These are phyloP conservation scores for Rhabdophis nuchalis DNA, from an alignment of 2,797 vertebrate genomes.

Conservation along the genomic window DNA sequence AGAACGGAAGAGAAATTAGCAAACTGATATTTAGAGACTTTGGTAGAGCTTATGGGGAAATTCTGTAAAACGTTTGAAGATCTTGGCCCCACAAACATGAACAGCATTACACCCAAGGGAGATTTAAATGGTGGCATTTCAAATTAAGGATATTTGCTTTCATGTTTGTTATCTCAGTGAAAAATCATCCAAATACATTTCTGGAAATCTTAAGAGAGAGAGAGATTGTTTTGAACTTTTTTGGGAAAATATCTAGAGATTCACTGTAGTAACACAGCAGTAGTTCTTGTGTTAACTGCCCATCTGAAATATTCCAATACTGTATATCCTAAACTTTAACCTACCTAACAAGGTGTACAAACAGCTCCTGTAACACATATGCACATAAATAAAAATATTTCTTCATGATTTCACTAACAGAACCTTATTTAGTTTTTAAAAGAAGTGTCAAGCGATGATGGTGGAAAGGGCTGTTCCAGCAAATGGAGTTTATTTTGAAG, in stretches of 20 bases:
- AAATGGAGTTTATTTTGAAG: conserved; percentile 75
- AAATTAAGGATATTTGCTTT: conserved; percentile 8
- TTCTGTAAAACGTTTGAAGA: background rate
- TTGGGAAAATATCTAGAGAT: conserved; percentile 50
- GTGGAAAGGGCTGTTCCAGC: conserved; percentile 69
- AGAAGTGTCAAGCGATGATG: conserved; percentile 65
- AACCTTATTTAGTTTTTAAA: conserved; percentile 69
- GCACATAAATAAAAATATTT: conserved; percentile 6
- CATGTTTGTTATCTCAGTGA: background rate
- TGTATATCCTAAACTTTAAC: conserved; percentile 24
- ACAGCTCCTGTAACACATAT: conserved; percentile 48
- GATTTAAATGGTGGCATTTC: background rate
- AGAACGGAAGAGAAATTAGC: background rate
- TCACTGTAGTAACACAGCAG: conserved; percentile 47
- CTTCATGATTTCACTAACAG: conserved; percentile 67
- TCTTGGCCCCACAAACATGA: background rate
- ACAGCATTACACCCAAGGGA: background rate
- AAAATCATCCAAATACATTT: background rate
- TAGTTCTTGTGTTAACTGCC: conserved; percentile 43
- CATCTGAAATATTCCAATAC: conserved; percentile 58
- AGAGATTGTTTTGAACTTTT: conserved; percentile 42
- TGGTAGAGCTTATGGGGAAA: background rate
- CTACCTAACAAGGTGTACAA: conserved; percentile 60
- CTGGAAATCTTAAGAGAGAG: conserved; percentile 33
- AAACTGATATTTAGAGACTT: background rate